Base-by-base conservation (phyloP, 2,113 vertebrate genomes). In the Pholis gunnellus region DNA sequence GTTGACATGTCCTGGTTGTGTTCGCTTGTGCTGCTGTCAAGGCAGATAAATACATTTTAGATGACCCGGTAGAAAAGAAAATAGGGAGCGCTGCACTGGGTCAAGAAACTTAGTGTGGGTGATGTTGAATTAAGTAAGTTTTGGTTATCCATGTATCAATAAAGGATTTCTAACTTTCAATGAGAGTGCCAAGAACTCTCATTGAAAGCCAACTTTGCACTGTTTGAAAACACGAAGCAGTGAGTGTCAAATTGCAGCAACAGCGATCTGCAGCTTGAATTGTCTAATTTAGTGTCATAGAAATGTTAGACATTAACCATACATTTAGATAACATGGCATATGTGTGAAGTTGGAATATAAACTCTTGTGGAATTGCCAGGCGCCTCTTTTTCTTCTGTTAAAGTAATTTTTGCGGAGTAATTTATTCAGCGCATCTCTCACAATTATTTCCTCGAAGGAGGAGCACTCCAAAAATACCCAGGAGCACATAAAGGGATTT, bases 401-500 rank as follows among this genome's bases (percentile, higher is more conserved):
- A 77, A 83, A 71, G 38, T 48, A 20, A 78, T 63, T 34, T 66
- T 48, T 88, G 36, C 18, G 20, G 22, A 83, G 38, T 90, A 82
- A 90, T 93, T 89, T 89, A 91, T 92, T 86, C 89, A 78, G 60
- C 17, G 1, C 81, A 71, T 80, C 70, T 83, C 79, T 80, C 79
- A 90, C 74, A 87, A 91, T 91, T 87, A 85, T 87, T 90, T 60
- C 64, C 84, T 90, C 79, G 89, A 88, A 92, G 78, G 85, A 82
- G 82, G 42, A 70, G 70, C 78, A 38, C 69, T 90, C 84, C 81
- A 87, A 90, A 91, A 93, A 92, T 91, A 93, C 89, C 88, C 88
- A 79, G 46, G 69, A 88, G 83, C 86, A 78, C 31, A 46, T 90
- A 83, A 80, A 82, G 54, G 80, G 87, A 93, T 93, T 92, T 85